A percentile compares a stretch with the other conserved stretches of the same genome.
Conservation (phyloP, 2,888 invertebrate genomes). For the Neelides folsomi region DNA sequence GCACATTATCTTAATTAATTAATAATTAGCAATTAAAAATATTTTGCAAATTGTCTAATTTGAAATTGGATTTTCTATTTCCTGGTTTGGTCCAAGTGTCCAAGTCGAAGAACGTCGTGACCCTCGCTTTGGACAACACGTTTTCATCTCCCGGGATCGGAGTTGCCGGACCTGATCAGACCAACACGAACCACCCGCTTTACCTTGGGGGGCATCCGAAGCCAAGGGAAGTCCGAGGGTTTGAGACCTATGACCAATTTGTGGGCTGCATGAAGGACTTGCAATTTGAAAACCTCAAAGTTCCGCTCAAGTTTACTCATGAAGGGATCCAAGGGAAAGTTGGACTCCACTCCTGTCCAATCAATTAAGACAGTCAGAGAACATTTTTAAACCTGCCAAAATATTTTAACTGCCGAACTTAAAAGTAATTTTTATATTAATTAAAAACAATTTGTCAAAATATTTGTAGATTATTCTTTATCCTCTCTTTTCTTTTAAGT, state of each 20-base stretch:
- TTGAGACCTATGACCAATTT: slow-evolving; percentile 52
- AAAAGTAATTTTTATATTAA: no score
- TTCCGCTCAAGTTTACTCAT: slow-evolving; percentile 20
- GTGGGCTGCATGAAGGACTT: slow-evolving; percentile 59
- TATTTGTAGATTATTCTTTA: no score
- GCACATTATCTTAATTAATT: no score
- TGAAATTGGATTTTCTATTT: slow-evolving; percentile 4
- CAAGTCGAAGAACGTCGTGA: slow-evolving; percentile 81
- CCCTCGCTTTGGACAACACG: slow-evolving; percentile 70
- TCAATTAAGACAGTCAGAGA: slow-evolving; percentile 11
- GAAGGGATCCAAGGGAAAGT: slow-evolving; percentile 21
- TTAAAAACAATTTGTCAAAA: no score
- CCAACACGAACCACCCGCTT: slow-evolving; percentile 55
- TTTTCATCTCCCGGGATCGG: slow-evolving; percentile 61
- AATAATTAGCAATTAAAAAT: no score
- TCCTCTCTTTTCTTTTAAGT: no score
- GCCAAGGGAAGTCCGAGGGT: slow-evolving; percentile 44
- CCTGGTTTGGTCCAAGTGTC: slow-evolving; percentile 34
- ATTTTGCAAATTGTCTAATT: no score
- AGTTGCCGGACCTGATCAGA: slow-evolving; percentile 43
- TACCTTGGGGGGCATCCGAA: slow-evolving; percentile 80
- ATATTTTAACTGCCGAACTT: no score
- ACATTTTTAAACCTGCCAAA: no score
- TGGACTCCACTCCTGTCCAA: slow-evolving; percentile 25
- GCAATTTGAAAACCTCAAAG: slow-evolving; percentile 24